These are phyloP conservation scores for Parotocinclus haroldoi DNA, from an alignment of 2,797 vertebrate genomes.

Conservation along the genomic window DNA sequence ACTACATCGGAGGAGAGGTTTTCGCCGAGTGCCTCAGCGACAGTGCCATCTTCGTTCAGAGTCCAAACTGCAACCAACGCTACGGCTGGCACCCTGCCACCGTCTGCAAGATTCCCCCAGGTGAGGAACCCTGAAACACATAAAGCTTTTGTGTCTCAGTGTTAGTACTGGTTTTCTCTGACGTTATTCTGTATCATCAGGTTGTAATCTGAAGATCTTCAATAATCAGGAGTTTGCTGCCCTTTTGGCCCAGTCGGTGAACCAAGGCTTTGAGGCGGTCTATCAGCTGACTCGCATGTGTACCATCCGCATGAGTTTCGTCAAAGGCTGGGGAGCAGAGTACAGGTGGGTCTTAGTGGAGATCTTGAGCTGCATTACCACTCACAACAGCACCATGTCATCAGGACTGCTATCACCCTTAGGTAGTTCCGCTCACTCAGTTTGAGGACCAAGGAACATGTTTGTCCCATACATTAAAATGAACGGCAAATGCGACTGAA, in stretches of 20 bases:
- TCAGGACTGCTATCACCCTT: too few relatives aligned
- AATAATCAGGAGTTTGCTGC: slow-evolving; percentile 99
- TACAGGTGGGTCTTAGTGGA: slow-evolving; percentile 89
- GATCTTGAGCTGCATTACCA: too few relatives aligned
- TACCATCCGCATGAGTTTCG: slow-evolving; percentile 98
- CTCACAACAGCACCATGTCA: too few relatives aligned
- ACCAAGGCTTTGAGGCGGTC: slow-evolving; percentile 97
- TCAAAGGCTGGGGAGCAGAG: slow-evolving; percentile 97
- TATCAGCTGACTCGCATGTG: slow-evolving; percentile 98
- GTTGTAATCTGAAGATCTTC: slow-evolving; percentile 98
- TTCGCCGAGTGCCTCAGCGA: slow-evolving; percentile 98
- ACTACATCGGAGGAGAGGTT: slow-evolving; percentile 98
- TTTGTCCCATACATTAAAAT: too few relatives aligned
- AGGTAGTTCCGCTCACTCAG: too few relatives aligned
- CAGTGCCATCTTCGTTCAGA: slow-evolving; percentile 97
- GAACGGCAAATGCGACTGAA: too few relatives aligned
- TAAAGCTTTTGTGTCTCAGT: too few relatives aligned
- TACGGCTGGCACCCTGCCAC: slow-evolving; percentile 98
- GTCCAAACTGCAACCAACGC: slow-evolving; percentile 98
- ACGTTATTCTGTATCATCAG: slow-evolving; percentile 58
- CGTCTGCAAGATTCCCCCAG: slow-evolving; percentile 98
- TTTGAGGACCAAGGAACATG: too few relatives aligned
- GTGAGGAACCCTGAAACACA: slow-evolving; percentile 53
- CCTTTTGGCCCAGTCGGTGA: slow-evolving; percentile 93
- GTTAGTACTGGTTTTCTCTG: background rate